Conservation (phyloP, 2,113 vertebrate species). For the Gorilla gorilla region DNA sequence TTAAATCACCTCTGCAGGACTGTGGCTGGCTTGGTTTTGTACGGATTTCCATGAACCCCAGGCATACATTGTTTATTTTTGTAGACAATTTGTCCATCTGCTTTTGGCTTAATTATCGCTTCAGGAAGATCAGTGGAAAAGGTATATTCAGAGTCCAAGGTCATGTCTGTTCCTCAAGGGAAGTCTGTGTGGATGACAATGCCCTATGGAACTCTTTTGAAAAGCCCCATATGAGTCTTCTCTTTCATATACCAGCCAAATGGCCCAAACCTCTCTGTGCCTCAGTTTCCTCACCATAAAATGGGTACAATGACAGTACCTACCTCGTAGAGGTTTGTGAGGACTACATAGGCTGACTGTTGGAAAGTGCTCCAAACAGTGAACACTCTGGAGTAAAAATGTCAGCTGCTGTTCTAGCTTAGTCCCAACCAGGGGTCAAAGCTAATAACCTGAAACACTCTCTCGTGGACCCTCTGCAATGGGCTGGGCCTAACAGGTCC, state of each 20-base stretch:
- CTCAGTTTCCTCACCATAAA: not conserved
- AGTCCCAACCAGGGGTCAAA: not conserved
- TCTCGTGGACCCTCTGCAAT: not conserved
- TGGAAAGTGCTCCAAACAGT: not conserved
- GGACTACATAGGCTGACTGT: no score
- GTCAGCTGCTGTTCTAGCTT: no score
- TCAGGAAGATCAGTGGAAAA: not conserved
- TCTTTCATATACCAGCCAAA: not conserved
- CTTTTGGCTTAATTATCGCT: not conserved
- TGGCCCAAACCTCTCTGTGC: not conserved
- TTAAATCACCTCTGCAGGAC: not conserved
- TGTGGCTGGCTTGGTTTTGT: not conserved
- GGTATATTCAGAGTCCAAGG: not conserved
- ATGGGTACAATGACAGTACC: no score
- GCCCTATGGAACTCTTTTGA: not conserved
- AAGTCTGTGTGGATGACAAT: rapidly evolving
- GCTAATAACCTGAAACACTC: rapidly evolving
- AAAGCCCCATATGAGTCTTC: not conserved
- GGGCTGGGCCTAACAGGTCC: not conserved
- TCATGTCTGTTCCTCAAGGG: not conserved
- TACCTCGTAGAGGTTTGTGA: not conserved
- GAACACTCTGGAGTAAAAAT: not conserved
- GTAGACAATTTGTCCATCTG: not conserved
- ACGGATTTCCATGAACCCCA: not conserved
- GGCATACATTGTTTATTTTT: not conserved